A percentile compares a stretch with the other conserved stretches of the same genome.
These are phyloP conservation scores for Thereva unica DNA, from an alignment of 2,888 invertebrate genomes.

Conservation along the genomic window DNA sequence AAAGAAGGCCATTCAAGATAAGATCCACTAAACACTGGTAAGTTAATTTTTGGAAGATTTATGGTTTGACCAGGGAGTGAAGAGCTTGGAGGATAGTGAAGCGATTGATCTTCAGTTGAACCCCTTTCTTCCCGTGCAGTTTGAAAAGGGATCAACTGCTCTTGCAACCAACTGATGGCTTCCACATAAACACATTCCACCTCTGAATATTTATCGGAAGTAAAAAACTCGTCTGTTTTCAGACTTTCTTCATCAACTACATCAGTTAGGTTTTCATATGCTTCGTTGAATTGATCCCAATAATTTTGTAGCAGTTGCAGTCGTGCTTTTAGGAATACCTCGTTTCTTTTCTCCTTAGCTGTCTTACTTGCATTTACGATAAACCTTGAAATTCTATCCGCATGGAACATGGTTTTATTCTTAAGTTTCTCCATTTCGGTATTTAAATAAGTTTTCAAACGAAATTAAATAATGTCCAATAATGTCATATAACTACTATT, in stretches of 20 bases:
- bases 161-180: not conserved
- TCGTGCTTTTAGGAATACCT: not conserved
- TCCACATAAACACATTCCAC: no score
- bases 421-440: no score
- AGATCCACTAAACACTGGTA: not conserved
- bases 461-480: no score
- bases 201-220: not conserved
- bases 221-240: not conserved
- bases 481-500: no score
- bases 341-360: not conserved
- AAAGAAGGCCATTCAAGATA: slow-evolving; percentile 1
- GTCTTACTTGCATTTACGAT: not conserved
- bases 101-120: not conserved
- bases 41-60: not conserved
- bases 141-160: not conserved
- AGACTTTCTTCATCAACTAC: not conserved
- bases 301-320: not conserved
- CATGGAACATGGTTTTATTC: no score
- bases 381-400: not conserved
- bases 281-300: not conserved
- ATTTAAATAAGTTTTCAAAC: no score
- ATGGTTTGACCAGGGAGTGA: not conserved
- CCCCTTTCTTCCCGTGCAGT: not conserved
- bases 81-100: not conserved
- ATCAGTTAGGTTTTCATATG: not conserved